Evolutionary conservation across 2,888 invertebrate genomes (phyloP).

Genomic region (Drosophila mercatorum): DNA sequence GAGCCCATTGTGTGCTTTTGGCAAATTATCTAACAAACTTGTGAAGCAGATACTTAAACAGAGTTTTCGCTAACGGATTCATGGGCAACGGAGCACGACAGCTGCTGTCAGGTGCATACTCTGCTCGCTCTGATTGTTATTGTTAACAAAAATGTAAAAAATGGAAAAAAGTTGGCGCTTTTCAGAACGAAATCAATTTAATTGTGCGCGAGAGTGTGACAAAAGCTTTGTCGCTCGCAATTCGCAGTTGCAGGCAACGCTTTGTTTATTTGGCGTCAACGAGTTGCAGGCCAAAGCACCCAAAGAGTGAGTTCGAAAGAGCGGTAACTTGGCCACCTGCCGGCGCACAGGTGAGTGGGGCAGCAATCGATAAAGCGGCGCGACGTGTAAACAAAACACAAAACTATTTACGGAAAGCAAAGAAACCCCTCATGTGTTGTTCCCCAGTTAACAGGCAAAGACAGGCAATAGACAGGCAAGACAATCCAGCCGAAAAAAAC

Average conservation of each 20-base stretch:
- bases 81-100: constrained; percentile 48
- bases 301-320: constrained; percentile 31
- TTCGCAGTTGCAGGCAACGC: constrained; percentile 6
- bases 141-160: constrained; percentile 5
- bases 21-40: constrained; percentile 25
- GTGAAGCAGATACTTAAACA: not conserved
- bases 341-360: not conserved
- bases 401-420: constrained; percentile 46
- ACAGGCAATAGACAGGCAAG: constrained; percentile 12
- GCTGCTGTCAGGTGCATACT: constrained; percentile 36
- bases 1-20: constrained; percentile 13
- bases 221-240: constrained; percentile 34
- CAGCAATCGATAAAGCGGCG: constrained; percentile 53
- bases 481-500: not conserved
- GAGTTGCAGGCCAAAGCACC: constrained; percentile 25
- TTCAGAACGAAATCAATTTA: constrained; percentile 63
- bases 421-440: constrained; percentile 57
- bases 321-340: not conserved
- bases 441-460: constrained; percentile 8
- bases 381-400: constrained; percentile 49
- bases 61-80: constrained; percentile 10
- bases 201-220: constrained; percentile 65
- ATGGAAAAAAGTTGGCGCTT: not conserved
- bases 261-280: constrained; percentile 64
- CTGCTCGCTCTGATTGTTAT: constrained; percentile 68